Evolutionary conservation across 2,797 vertebrate species (phyloP).

Genomic region (Platalea minor): DNA sequence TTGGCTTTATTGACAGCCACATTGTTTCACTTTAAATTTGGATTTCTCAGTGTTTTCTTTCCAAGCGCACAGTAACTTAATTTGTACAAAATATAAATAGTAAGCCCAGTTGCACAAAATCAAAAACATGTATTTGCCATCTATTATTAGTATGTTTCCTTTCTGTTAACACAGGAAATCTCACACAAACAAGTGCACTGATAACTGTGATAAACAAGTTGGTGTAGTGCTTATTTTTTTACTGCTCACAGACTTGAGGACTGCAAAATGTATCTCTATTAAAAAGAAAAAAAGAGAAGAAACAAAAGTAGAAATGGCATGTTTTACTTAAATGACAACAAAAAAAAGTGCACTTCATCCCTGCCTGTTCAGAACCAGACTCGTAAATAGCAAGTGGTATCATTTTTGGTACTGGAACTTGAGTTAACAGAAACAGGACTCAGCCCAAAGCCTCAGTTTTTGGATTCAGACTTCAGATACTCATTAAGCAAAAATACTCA

Average conservation of each 20-base stretch:
- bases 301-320: background rate
- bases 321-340: background rate
- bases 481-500: background rate
- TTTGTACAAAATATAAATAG: slow-evolving; percentile 38
- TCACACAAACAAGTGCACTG: slow-evolving; percentile 69
- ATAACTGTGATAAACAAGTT: slow-evolving; percentile 70
- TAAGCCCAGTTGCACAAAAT: slow-evolving; percentile 24
- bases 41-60: slow-evolving; percentile 17
- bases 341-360: background rate
- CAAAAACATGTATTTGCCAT: slow-evolving; percentile 53
- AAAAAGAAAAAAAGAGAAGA: background rate
- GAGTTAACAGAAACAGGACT: background rate
- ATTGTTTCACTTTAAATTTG: background rate
- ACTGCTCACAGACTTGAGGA: background rate
- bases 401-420: background rate
- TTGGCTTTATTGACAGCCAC: background rate
- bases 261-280: background rate
- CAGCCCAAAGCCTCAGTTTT: background rate
- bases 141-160: slow-evolving; percentile 66
- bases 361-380: background rate
- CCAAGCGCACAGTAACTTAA: background rate
- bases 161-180: slow-evolving; percentile 72
- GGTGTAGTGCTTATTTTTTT: slow-evolving; percentile 47
- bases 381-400: background rate
- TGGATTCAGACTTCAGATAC: background rate